Evolutionary conservation across 2,113 vertebrate genomes (phyloP).

Genomic region (Myiozetetes cayanensis): DNA sequence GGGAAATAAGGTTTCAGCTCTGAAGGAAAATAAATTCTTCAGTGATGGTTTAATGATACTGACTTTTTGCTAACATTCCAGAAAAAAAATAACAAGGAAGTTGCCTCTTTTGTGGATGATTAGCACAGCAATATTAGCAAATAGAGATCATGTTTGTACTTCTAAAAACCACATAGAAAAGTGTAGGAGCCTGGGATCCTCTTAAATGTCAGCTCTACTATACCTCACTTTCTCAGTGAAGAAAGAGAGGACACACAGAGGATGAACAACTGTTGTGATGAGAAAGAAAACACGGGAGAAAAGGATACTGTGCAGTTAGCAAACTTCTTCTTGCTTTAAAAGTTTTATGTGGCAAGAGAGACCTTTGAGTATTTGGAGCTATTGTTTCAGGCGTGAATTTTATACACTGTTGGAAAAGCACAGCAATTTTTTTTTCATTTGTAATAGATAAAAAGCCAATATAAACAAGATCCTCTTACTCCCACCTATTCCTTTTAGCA

Average conservation of each 20-base stretch:
- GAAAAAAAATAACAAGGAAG: background rate
- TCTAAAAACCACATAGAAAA: background rate
- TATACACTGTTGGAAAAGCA: background rate
- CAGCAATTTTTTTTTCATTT: background rate
- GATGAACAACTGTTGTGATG: background rate
- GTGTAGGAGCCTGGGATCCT: background rate
- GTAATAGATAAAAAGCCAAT: background rate
- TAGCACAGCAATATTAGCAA: background rate
- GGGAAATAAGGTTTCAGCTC: background rate
- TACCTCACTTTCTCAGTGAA: background rate
- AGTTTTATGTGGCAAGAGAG: background rate
- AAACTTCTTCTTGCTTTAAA: background rate
- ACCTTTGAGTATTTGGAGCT: background rate
- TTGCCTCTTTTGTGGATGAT: background rate
- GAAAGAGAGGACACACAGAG: background rate
- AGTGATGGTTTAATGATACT: background rate
- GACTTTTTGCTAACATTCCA: background rate
- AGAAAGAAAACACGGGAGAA: background rate
- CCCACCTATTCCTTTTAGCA: fast-evolving
- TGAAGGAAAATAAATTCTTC: background rate
- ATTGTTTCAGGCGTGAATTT: background rate
- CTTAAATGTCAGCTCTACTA: background rate
- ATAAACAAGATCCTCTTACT: background rate
- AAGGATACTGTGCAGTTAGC: background rate
- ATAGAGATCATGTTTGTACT: background rate